A percentile compares a stretch with the other conserved stretches of the same genome.
phyloP scores from a whole-genome alignment of 2,797 vertebrate species.

The Martes flavigula region DNA sequence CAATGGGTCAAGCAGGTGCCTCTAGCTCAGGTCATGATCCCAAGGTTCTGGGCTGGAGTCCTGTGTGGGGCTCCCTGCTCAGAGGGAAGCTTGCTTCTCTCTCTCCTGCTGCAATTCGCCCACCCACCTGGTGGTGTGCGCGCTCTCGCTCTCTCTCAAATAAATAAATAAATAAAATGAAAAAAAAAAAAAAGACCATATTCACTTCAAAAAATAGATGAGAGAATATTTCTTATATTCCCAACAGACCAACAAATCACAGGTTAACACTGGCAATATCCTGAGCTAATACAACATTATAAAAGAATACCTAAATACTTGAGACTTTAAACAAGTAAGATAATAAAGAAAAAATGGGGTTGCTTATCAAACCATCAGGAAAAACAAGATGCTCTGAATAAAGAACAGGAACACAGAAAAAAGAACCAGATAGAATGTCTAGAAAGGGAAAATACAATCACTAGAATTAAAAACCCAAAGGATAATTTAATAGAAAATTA shows the following conservation, averaged over 20 bases:
- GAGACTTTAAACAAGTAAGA: neutral
- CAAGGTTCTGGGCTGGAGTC: too few relatives aligned
- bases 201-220: neutral
- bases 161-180: neutral
- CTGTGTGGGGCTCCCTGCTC: neutral
- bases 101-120: neutral
- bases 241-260: neutral
- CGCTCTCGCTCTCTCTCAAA: neutral
- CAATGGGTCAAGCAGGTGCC: neutral
- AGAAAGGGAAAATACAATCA: neutral
- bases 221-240: neutral
- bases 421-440: neutral
- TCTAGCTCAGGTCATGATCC: neutral
- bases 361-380: neutral
- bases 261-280: neutral
- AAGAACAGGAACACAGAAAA: neutral
- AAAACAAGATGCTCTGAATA: neutral
- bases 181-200: neutral
- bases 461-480: neutral
- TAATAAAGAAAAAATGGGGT: neutral
- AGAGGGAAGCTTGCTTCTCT: too few relatives aligned
- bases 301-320: neutral
- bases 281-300: neutral
- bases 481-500: neutral
- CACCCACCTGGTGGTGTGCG: neutral